Conservation (phyloP, 1,140 invertebrate genomes). For the Matsumurasca onukii region DNA sequence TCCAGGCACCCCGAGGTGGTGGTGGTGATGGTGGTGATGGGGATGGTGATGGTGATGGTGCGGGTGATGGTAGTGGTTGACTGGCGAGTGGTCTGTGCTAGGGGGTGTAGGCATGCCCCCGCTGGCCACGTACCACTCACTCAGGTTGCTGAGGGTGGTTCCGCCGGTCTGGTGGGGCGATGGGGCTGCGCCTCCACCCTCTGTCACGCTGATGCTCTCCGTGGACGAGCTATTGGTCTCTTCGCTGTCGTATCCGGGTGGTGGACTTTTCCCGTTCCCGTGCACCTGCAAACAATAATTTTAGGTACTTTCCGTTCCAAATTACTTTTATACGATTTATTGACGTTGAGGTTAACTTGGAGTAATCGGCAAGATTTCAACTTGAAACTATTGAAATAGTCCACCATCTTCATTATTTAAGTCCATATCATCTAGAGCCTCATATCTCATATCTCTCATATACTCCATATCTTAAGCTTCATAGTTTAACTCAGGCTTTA, state of each 20-base stretch:
- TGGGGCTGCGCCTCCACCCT: conserved; percentile 44
- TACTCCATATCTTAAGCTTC: no score
- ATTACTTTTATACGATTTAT: no score
- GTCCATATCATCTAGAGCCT: no score
- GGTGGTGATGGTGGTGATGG: conserved; percentile 1
- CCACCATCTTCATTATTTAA: no score
- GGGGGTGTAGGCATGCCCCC: conserved; percentile 54
- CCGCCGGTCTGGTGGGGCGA: conserved; percentile 31
- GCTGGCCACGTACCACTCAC: conserved; percentile 62
- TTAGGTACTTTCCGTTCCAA: no score
- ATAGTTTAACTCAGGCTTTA: no score
- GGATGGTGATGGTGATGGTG: conserved; percentile 35
- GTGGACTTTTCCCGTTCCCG: conserved; percentile 45
- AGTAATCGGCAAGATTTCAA: no score
- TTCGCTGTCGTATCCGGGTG: conserved; percentile 55
- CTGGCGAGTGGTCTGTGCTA: conserved; percentile 56
- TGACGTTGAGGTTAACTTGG: no score
- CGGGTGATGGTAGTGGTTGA: conserved; percentile 50
- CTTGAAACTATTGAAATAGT: no score
- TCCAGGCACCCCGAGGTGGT: conserved; percentile 23
- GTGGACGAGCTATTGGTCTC: conserved; percentile 57
- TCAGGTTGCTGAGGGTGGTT: conserved; percentile 50
- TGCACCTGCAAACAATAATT: conserved; percentile 49
- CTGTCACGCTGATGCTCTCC: conserved; percentile 51
- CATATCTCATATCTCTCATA: no score